Percentiles rank a stretch among this genome's conserved stretches.
Evolutionary conservation across 64 coral and sea anemone genomes (phyloP).

Genomic region (Catalaphyllia jardinei): DNA sequence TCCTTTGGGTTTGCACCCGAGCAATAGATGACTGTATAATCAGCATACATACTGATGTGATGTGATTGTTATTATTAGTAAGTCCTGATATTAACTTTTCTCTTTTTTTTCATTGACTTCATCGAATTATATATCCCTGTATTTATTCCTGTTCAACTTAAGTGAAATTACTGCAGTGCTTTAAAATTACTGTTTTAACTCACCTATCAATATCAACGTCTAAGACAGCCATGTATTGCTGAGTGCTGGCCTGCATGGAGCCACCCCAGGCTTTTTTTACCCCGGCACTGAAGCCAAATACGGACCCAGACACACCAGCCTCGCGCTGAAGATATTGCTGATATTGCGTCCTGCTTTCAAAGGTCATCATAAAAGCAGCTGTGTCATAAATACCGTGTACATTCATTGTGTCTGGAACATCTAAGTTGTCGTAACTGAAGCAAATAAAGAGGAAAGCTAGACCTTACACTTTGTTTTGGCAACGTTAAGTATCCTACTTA

Average conservation of each 20-base stretch:
- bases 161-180: too few species aligned
- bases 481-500: too few species aligned
- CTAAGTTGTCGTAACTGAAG: slow-evolving; percentile 2
- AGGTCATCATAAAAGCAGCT: background rate
- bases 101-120: too few species aligned
- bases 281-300: slow-evolving; percentile 12
- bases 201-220: background rate
- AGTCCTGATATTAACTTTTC: too few species aligned
- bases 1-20: too few species aligned
- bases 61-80: too few species aligned
- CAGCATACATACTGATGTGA: too few species aligned
- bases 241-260: background rate
- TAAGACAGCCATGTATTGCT: slow-evolving; percentile 8
- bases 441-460: background rate
- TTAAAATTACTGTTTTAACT: background rate
- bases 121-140: too few species aligned
- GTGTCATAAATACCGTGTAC: slow-evolving; percentile 46
- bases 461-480: background rate
- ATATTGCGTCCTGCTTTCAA: background rate
- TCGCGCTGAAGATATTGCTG: slow-evolving; percentile 1
- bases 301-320: slow-evolving; percentile 10
- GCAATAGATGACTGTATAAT: too few species aligned
- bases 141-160: too few species aligned
- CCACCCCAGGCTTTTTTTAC: slow-evolving; percentile 6
- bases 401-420: slow-evolving; percentile 53